Percentiles rank a stretch among this genome's conserved stretches.
phyloP scores from a whole-genome alignment of 1,140 invertebrate species.

The Onthophagus taurus region DNA sequence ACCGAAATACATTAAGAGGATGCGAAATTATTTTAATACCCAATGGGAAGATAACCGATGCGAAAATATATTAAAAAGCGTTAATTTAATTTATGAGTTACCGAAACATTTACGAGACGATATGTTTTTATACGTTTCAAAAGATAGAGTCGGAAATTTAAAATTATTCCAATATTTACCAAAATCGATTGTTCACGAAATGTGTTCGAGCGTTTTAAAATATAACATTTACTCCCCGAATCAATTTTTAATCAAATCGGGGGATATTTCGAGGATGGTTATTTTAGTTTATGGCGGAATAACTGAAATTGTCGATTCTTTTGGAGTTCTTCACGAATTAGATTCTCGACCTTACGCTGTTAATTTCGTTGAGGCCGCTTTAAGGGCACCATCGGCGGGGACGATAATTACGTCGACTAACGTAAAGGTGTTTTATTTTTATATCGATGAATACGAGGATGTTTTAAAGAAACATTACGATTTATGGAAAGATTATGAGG shows the following conservation, averaged over 20 bases:
- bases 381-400: background rate
- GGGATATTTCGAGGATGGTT: background rate
- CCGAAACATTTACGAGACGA: background rate
- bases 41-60: constrained; percentile 11
- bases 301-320: background rate
- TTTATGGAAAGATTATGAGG: background rate
- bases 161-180: constrained; percentile 1
- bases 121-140: constrained; percentile 1
- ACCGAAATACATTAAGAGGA: background rate
- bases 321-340: background rate
- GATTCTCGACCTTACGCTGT: background rate
- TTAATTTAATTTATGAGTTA: too few relatives aligned
- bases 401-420: background rate
- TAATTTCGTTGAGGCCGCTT: constrained; percentile 1
- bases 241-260: background rate
- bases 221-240: background rate
- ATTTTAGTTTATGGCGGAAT: background rate
- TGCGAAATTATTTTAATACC: constrained; percentile 4
- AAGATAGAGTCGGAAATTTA: background rate
- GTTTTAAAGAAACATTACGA: background rate
- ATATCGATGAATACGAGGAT: background rate
- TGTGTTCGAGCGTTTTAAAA: background rate
- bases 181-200: constrained; percentile 4
- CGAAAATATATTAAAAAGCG: too few relatives aligned
- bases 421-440: background rate